Evolutionary conservation across 2,113 vertebrate species (phyloP), one percentile per base, ranked within the genome.

Genomic region (Ctenodactylus gundi): DNA sequence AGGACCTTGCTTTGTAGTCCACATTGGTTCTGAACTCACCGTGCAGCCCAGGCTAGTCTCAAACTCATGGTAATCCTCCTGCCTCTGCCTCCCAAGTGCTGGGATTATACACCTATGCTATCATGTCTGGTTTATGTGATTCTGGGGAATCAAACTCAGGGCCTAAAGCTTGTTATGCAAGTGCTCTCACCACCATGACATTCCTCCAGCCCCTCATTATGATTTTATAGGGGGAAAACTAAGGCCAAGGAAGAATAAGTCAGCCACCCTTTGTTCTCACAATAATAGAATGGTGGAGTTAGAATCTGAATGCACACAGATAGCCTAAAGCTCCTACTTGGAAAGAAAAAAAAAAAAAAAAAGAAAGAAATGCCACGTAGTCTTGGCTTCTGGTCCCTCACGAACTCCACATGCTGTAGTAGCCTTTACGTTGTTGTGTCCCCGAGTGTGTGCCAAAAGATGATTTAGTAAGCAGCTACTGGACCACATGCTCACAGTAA

Each of bases 171-270:
- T n/a, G n/a, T n/a, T n/a, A n/a, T n/a, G n/a, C n/a, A n/a, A n/a
- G n/a, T n/a, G n/a, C n/a, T n/a, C n/a, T n/a, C n/a, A n/a, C n/a
- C n/a, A n/a, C n/a, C n/a, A n/a, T n/a, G n/a, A n/a, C n/a, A n/a
- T n/a, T n/a, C n/a, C n/a, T n/a, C n/a, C n/a, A n/a, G n/a, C n/a
- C n/a, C n/a, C n/a, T n/a, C n/a, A n/a, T n/a, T n/a, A n/a, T n/a
- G n/a, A 73, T 81, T 94, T 75, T 55, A 75, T 31, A 82, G 58
- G 90, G 21, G 94, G n/a, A 11, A 93, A 67, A 86, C n/a, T 34
- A 85, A 89, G 72, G 34, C 39, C 10, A 7, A 13, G 34, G 49
- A 51, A 67, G 34, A 29, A 20, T 25, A 83, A 84, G 67, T 53
- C 25, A 21, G 25, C 65, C 2, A 20, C 14, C 31, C 10, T 49